Evolutionary conservation across 2,113 vertebrate genomes (phyloP), one percentile per base, ranked within the genome.

Genomic region (Eptesicus fuscus): DNA sequence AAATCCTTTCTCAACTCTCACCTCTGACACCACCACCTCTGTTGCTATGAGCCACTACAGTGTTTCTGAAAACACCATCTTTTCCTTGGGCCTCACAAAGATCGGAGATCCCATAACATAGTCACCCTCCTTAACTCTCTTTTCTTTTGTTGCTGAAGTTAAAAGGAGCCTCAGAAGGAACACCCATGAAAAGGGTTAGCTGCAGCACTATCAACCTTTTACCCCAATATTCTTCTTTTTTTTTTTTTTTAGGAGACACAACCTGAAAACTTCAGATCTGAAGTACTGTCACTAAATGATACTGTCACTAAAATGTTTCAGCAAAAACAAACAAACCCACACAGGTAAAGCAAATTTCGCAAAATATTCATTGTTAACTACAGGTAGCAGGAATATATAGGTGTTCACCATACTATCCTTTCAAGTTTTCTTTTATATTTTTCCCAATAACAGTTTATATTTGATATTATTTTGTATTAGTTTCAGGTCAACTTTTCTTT

Each of bases 1-100:
- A 91, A 59, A 88, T 20, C 35, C 80, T 93, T 88, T 91, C 89
- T 83, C 73, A 88, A 76, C 18, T 7, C 30, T 83, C 83, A 70
- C 37, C 83, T 82, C 91, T 95, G 89, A 86, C 16, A 28, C 28
- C 25, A 67, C 40, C 51, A n/a, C 47, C 32, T 65, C 37, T 49
- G 35, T n/a, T 85, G 30, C 79, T 40, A 23, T 7, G n/a, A 77
- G 67, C 23, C 32, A 79, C 42, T 30, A 35, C 14, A 0, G 5
- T 7, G 37, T 49, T 82, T 82, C 65, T 61, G 4, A 93, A 93
- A 93, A 35, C 59, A 71, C 61, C n/a, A 12, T 70, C 42, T 82
- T 59, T 49, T 35, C 44, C 8, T 28, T 37, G 32, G 49, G 82
- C 51, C 5, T 71, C 35, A 49, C 6, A 12, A 88, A 96, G 30